Evolutionary conservation across 2,797 vertebrate genomes (phyloP).

Genomic region (Bradypus variegatus): DNA sequence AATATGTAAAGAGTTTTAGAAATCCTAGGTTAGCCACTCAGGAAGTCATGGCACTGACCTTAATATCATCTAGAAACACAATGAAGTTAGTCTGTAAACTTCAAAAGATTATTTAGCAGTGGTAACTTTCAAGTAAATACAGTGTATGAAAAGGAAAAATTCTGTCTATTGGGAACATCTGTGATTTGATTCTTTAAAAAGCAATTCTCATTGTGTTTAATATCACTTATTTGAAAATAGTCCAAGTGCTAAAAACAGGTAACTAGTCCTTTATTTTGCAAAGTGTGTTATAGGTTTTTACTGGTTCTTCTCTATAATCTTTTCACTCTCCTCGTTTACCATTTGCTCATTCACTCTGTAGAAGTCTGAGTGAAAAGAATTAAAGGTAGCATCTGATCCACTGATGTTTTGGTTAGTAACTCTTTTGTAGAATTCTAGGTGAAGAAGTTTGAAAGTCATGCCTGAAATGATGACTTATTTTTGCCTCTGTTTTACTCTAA

Average conservation of each 20-base stretch:
- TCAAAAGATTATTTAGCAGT: neutral
- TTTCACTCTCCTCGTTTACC: neutral
- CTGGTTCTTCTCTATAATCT: neutral
- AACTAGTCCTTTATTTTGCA: neutral
- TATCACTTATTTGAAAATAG: constrained; percentile 3
- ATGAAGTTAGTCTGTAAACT: neutral
- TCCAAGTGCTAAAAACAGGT: neutral
- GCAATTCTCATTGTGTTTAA: neutral
- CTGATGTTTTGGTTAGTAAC: constrained; percentile 9
- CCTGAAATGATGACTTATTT: constrained; percentile 6
- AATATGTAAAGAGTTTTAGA: neutral
- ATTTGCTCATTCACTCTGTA: neutral
- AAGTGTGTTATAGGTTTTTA: neutral
- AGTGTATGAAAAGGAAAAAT: neutral
- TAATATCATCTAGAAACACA: neutral
- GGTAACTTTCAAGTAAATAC: neutral
- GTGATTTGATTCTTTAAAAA: constrained; percentile 4
- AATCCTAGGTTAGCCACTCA: neutral
- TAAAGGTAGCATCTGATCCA: neutral
- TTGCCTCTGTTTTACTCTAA: neutral
- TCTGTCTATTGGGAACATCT: neutral
- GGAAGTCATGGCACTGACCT: neutral
- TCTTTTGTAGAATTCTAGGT: neutral
- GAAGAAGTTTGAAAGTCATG: neutral
- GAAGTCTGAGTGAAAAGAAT: neutral